Evolutionary conservation across 2,888 invertebrate genomes (phyloP), one percentile per base, ranked within the genome.

Genomic region (Iphiclides podalirius): DNA sequence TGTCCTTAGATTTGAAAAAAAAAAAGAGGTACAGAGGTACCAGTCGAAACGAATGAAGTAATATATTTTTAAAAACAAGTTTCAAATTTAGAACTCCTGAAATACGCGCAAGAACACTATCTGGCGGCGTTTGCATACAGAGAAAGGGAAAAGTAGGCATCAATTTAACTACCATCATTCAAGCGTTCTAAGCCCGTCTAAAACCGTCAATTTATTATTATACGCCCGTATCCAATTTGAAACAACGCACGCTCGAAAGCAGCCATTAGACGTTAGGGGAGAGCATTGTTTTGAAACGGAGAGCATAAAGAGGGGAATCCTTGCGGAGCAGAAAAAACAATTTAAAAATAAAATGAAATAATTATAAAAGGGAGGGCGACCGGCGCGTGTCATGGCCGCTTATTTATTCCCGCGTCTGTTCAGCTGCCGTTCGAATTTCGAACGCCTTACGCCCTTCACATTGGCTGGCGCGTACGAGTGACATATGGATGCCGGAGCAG

Each of bases 341-440:
- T 88, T 87, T 86, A 87, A 87, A 88, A 88, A 88, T 87, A 88
- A 87, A 87, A 87, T 84, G 85, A 75, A 87, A 81, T 85, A 84
- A 85, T 87, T 86, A 83, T 81, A 79, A 83, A 82, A 81, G 77
- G 77, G 82, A 82, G 83, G 84, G 84, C 70, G 78, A 52, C 61
- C 72, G 78, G 75, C 85, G 83, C 87, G 87, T 86, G 87, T 79
- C 84, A 69, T 70, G 75, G 71, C 67, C 64, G 75, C 74, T 79
- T 83, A 84, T 85, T 84, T 86, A 85, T 84, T 79, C 73, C 74
- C 63, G 74, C 52, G 58, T 50, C 60, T 66, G 70, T 67, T 86
- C 88, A 87, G 87, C 88, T 86, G 87, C 75, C 72, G 79, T 75
- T 79, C 68, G 67, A 75, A 75, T 73, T 74, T 76, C 73, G 75